Percentiles rank a stretch among this genome's conserved stretches.
Conservation (phyloP, 2,113 vertebrate genomes). For the Zonotrichia leucophrys region DNA sequence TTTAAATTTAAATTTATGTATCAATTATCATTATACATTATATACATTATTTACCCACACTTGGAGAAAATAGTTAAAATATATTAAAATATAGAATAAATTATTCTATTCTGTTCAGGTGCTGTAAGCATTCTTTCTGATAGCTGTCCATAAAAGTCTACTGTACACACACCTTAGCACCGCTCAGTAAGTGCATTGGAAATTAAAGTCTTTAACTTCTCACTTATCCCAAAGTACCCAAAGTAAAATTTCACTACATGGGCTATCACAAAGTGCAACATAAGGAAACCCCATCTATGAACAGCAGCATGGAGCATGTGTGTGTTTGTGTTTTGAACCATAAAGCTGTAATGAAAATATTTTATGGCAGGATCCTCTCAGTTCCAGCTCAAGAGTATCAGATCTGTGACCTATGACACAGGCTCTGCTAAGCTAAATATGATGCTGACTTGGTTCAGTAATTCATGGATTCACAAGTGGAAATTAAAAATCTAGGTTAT, state of each 20-base stretch:
- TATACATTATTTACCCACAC: neutral
- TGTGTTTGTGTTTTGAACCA: constrained; percentile 13
- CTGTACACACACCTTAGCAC: neutral
- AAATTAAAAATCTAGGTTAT: neutral
- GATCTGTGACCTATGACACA: neutral
- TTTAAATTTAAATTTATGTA: neutral
- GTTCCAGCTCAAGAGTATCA: neutral
- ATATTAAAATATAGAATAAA: too few relatives aligned
- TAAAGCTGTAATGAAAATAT: neutral
- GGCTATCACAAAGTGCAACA: neutral
- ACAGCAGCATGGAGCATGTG: neutral
- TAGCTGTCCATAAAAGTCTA: neutral
- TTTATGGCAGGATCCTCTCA: neutral
- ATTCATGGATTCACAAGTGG: neutral
- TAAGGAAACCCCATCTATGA: neutral
- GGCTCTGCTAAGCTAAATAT: neutral
- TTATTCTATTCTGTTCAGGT: neutral
- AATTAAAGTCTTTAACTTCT: neutral
- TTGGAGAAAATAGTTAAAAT: neutral
- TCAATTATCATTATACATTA: neutral
- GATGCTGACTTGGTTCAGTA: neutral
- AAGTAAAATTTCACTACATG: neutral
- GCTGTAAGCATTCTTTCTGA: neutral
- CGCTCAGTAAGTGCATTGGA: neutral
- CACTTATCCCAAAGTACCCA: neutral